Evolutionary conservation across 2,797 vertebrate genomes (phyloP).

Genomic region (Triplophysa bombifrons): DNA sequence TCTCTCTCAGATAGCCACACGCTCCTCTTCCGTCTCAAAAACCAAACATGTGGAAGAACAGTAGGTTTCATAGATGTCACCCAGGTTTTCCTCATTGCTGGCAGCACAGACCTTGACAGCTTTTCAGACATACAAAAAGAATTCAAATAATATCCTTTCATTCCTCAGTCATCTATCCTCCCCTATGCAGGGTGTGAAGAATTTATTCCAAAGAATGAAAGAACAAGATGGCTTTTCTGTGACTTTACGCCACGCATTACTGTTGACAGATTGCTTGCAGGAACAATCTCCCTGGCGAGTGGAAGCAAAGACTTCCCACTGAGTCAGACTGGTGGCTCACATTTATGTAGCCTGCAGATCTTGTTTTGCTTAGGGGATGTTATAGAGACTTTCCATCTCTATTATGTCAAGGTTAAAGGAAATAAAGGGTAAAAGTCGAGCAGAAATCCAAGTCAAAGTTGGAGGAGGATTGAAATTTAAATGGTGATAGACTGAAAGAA

Average conservation of each 20-base stretch:
- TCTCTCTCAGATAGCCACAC: neutral
- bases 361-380: slow-evolving; percentile 10
- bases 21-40: neutral
- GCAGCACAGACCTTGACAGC: neutral
- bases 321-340: neutral
- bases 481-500: neutral
- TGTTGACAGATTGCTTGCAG: slow-evolving; percentile 6
- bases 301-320: slow-evolving; percentile 2
- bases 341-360: neutral
- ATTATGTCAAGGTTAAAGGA: slow-evolving; percentile 5
- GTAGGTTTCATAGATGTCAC: neutral
- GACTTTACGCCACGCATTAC: neutral
- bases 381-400: neutral
- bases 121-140: neutral
- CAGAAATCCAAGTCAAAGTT: neutral
- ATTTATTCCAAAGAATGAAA: neutral
- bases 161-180: neutral
- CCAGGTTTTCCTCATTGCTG: neutral
- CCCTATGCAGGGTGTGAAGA: neutral
- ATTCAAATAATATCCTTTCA: neutral
- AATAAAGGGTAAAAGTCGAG: neutral
- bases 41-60: slow-evolving; percentile 1
- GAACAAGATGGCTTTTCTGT: neutral
- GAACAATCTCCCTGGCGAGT: slow-evolving; percentile 10
- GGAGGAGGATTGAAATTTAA: neutral